These are phyloP conservation scores for Prunella fulvescens DNA, from an alignment of 2,113 vertebrate species.

Conservation along the genomic window DNA sequence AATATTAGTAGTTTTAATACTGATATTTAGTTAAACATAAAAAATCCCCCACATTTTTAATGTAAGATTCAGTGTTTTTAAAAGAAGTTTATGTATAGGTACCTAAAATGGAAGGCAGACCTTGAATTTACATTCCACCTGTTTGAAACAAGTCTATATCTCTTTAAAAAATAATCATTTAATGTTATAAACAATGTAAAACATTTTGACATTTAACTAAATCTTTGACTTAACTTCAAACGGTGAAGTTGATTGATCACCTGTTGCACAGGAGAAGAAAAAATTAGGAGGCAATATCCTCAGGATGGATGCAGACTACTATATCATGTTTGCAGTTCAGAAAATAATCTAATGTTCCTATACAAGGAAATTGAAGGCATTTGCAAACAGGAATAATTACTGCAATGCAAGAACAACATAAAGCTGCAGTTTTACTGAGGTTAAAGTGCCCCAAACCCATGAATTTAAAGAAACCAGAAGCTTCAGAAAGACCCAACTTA, in stretches of 20 bases:
- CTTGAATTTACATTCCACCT: not conserved
- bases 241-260: not conserved
- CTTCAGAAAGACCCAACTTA: conserved; percentile 57
- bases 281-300: not conserved
- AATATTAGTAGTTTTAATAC: not conserved
- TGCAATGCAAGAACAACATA: not conserved
- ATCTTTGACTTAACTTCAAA: not conserved
- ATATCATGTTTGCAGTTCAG: not conserved
- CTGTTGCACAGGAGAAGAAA: not conserved
- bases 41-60: not conserved
- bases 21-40: not conserved
- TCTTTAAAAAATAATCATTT: not conserved
- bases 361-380: not conserved
- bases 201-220: not conserved
- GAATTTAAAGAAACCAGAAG: not conserved
- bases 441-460: not conserved
- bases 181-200: not conserved
- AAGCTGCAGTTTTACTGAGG: not conserved
- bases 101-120: not conserved
- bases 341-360: not conserved
- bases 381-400: not conserved
- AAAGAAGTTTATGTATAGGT: not conserved
- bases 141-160: not conserved
- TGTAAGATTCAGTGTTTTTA: not conserved
- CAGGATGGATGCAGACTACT: not conserved